These are phyloP conservation scores for Cataglyphis rosenhaueri DNA, from an alignment of 2,888 invertebrate species.

Conservation along the genomic window DNA sequence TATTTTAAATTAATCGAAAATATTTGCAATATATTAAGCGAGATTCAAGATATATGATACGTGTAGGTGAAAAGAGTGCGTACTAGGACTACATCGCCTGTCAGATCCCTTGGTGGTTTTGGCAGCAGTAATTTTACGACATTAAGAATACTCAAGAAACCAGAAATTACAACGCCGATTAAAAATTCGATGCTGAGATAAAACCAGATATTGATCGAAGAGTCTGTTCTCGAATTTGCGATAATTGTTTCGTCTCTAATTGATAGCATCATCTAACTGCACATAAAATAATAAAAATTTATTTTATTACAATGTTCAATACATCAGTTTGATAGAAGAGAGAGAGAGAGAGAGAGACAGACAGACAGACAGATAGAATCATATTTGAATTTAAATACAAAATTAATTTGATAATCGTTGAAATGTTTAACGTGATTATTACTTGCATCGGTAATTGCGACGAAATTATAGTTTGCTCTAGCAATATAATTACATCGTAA, in stretches of 20 bases:
- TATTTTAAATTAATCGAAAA: not conserved
- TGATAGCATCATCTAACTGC: conserved; percentile 76
- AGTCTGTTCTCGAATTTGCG: conserved; percentile 66
- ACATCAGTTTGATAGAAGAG: not conserved
- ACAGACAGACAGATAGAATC: not conserved
- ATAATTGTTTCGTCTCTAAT: conserved; percentile 69
- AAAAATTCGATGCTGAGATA: conserved; percentile 80
- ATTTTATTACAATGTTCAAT: not conserved
- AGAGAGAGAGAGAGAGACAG: not conserved
- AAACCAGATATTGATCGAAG: conserved; percentile 77
- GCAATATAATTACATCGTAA: not conserved
- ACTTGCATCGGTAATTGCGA: not conserved
- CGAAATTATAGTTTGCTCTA: not conserved
- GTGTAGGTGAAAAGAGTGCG: conserved; percentile 26
- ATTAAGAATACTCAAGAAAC: conserved; percentile 72
- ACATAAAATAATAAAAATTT: conserved; percentile 36
- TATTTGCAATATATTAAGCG: not conserved
- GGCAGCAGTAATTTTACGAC: conserved; percentile 80
- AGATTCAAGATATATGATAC: not conserved
- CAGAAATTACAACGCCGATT: conserved; percentile 74
- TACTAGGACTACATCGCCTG: conserved; percentile 82
- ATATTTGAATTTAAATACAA: not conserved
- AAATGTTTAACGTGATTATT: no score
- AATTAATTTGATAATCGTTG: not conserved
- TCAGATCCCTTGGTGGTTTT: conserved; percentile 81